phyloP scores from a whole-genome alignment of 2,113 vertebrate genomes.

The Hemicordylus capensis region DNA sequence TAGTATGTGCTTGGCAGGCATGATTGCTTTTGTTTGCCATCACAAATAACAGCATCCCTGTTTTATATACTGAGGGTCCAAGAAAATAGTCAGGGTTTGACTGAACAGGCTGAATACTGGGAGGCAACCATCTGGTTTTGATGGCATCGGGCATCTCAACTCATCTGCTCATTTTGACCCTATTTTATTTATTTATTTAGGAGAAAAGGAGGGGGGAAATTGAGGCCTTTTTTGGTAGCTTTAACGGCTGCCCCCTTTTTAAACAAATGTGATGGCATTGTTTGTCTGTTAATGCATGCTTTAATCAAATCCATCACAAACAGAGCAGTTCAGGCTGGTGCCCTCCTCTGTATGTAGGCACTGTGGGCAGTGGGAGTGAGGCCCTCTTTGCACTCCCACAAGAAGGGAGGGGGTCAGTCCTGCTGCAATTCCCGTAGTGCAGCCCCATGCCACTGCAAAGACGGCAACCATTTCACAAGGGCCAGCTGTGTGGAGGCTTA shows the following conservation, averaged over 20 bases:
- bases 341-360: too few relatives aligned
- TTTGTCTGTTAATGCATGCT: slow-evolving; percentile 60
- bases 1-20: slow-evolving; percentile 86
- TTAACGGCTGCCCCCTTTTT: slow-evolving; percentile 74
- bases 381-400: background rate
- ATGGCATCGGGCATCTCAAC: slow-evolving; percentile 78
- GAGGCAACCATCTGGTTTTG: slow-evolving; percentile 80
- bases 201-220: slow-evolving; percentile 52
- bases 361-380: too few relatives aligned
- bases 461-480: slow-evolving; percentile 13
- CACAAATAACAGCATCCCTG: slow-evolving; percentile 85
- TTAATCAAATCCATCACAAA: slow-evolving; percentile 32
- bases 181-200: slow-evolving; percentile 65
- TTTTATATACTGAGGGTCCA: slow-evolving; percentile 84
- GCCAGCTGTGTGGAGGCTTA: background rate
- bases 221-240: slow-evolving; percentile 74
- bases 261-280: slow-evolving; percentile 72
- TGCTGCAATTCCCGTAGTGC: slow-evolving; percentile 28
- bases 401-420: background rate
- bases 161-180: slow-evolving; percentile 84
- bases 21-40: slow-evolving; percentile 90
- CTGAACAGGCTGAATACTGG: slow-evolving; percentile 81
- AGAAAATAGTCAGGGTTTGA: slow-evolving; percentile 82
- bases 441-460: slow-evolving; percentile 11
- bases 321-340: background rate